A percentile compares a stretch with the other conserved stretches of the same genome.
phyloP scores from a whole-genome alignment of 2,888 invertebrate species.

The Drosophila macrospina region DNA sequence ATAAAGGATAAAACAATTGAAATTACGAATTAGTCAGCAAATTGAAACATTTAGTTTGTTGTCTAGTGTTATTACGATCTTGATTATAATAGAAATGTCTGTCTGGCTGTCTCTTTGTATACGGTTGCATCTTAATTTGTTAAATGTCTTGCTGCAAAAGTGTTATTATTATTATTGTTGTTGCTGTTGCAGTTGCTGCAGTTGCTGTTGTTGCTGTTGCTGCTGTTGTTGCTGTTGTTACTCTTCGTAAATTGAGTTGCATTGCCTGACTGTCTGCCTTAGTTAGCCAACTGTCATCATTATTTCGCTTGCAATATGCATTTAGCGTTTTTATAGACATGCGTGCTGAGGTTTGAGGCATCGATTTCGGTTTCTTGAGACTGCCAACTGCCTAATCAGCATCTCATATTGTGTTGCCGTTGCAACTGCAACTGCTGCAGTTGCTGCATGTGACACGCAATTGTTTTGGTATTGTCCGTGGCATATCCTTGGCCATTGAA shows the following conservation, averaged over 20 bases:
- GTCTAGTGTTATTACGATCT: slow-evolving; percentile 13
- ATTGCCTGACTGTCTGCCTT: slow-evolving; percentile 58
- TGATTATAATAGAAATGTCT: slow-evolving; percentile 34
- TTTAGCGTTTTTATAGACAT: slow-evolving; percentile 74
- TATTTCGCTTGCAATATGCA: slow-evolving; percentile 75
- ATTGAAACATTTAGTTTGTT: slow-evolving; percentile 6
- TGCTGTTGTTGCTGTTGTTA: slow-evolving; percentile 28
- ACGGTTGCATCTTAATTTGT: slow-evolving; percentile 72
- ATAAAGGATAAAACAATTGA: no score
- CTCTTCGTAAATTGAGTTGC: slow-evolving; percentile 35
- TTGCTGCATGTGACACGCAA: slow-evolving; percentile 77
- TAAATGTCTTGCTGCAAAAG: slow-evolving; percentile 53
- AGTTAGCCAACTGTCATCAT: slow-evolving; percentile 80
- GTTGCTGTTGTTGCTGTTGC: slow-evolving; percentile 16
- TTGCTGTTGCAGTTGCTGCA: slow-evolving; percentile 26
- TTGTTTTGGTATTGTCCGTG: slow-evolving; percentile 61
- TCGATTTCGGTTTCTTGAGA: slow-evolving; percentile 32
- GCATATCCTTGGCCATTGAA: slow-evolving; percentile 76
- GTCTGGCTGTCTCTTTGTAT: slow-evolving; percentile 16
- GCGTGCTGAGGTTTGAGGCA: slow-evolving; percentile 62
- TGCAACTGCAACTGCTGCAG: slow-evolving; percentile 22
- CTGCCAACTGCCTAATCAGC: slow-evolving; percentile 70
- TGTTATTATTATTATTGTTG: slow-evolving; percentile 26
- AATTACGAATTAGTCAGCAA: no score
- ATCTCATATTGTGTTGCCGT: slow-evolving; percentile 59